Conservation (phyloP, 2,888 invertebrate genomes). For the Xestia sexstrigata region DNA sequence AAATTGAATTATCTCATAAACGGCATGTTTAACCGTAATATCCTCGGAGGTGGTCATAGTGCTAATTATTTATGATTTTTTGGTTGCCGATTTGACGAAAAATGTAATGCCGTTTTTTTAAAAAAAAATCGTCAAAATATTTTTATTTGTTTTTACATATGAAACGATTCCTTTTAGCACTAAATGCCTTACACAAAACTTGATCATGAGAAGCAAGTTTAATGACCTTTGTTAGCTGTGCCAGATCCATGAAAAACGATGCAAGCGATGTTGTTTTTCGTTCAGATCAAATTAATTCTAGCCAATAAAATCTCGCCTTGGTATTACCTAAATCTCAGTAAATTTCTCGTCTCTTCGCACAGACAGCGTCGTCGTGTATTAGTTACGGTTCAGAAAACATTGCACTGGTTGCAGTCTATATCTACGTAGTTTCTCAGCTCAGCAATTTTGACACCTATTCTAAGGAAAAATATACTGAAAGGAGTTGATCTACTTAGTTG, state of each 20-base stretch:
- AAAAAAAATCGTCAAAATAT: too few relatives aligned
- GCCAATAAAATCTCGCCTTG: background rate
- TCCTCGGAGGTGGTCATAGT: too few relatives aligned
- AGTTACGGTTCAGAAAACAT: slow-evolving; percentile 29
- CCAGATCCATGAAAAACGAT: background rate
- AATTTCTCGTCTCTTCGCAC: background rate
- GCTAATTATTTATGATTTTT: too few relatives aligned
- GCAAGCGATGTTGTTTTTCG: background rate
- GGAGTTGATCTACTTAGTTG: background rate
- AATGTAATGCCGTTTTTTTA: too few relatives aligned
- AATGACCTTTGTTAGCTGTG: background rate
- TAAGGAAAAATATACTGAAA: background rate
- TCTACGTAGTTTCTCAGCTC: background rate
- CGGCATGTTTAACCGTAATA: too few relatives aligned
- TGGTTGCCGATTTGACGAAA: too few relatives aligned
- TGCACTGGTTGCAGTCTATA: slow-evolving; percentile 7
- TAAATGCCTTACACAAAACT: background rate
- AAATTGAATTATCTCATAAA: too few relatives aligned
- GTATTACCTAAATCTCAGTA: background rate
- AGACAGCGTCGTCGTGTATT: slow-evolving; percentile 16
- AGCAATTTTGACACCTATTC: background rate
- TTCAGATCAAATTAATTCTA: slow-evolving; percentile 11
- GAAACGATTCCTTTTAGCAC: too few relatives aligned
- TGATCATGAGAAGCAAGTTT: background rate
- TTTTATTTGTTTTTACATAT: too few relatives aligned